phyloP scores from a whole-genome alignment of 2,797 vertebrate genomes.

The Lepidocolaptes lacrymiger region DNA sequence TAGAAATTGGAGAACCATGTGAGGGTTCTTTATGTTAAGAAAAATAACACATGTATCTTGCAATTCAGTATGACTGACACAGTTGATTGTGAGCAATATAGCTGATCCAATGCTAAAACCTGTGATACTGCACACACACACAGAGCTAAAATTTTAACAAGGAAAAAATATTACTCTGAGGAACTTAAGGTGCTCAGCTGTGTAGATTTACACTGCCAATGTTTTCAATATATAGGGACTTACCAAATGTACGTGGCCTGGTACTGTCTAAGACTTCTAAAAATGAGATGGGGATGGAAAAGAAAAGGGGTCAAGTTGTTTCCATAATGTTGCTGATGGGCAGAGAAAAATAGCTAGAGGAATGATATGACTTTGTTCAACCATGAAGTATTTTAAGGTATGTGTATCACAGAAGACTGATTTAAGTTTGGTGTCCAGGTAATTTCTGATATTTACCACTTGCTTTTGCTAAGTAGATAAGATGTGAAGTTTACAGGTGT shows the following conservation, averaged over 20 bases:
- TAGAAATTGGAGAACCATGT: background rate
- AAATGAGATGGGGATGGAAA: background rate
- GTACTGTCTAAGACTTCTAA: background rate
- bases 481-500: accelerated
- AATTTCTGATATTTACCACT: background rate
- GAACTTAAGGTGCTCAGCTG: background rate
- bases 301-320: background rate
- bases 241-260: background rate
- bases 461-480: background rate
- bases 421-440: background rate
- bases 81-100: background rate
- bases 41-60: background rate
- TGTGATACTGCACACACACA: background rate
- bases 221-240: background rate
- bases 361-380: background rate
- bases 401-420: background rate
- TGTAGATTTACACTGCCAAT: background rate
- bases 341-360: background rate
- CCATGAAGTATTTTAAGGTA: background rate
- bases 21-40: background rate
- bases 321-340: background rate
- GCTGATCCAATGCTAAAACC: background rate
- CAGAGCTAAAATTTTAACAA: background rate
- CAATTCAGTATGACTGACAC: background rate
- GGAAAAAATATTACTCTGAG: background rate